Conservation (phyloP, 2,888 invertebrate species). For the Heliconius charithonia region DNA sequence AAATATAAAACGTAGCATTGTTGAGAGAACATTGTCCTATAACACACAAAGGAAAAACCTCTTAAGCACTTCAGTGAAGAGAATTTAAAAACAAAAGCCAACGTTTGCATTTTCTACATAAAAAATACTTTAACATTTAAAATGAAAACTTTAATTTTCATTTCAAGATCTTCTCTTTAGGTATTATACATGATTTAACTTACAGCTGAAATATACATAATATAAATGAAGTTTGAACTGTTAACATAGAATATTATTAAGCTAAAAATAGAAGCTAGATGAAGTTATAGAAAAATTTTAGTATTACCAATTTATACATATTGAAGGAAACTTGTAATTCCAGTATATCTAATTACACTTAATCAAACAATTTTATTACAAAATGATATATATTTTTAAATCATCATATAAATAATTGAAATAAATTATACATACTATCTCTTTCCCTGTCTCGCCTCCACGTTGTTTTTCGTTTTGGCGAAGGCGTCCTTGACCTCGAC, state of each 20-base stretch:
- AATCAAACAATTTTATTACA: not conserved
- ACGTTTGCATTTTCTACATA: not conserved
- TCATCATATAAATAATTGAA: not conserved
- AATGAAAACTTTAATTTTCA: not conserved
- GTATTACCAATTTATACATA: not conserved
- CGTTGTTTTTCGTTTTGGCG: conserved; percentile 65
- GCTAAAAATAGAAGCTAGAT: not conserved
- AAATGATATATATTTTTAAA: not conserved
- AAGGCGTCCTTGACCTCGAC: conserved; percentile 82
- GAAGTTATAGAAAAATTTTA: not conserved
- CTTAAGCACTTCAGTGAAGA: conserved; percentile 7
- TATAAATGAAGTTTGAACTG: not conserved
- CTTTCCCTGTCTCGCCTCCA: conserved; percentile 73
- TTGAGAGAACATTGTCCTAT: conserved; percentile 1
- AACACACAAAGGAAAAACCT: conserved; percentile 7
- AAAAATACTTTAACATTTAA: not conserved
- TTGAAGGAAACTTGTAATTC: no score
- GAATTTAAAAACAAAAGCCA: conserved; percentile 11
- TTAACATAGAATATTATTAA: not conserved
- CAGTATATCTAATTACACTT: not conserved
- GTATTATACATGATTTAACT: not conserved
- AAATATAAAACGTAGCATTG: not conserved
- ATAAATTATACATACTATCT: conserved; percentile 39
- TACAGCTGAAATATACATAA: not conserved
- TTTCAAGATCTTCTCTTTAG: not conserved